Evolutionary conservation across 1,140 invertebrate genomes (phyloP), one percentile per base, ranked within the genome.

Genomic region (Eriocheir sinensis): DNA sequence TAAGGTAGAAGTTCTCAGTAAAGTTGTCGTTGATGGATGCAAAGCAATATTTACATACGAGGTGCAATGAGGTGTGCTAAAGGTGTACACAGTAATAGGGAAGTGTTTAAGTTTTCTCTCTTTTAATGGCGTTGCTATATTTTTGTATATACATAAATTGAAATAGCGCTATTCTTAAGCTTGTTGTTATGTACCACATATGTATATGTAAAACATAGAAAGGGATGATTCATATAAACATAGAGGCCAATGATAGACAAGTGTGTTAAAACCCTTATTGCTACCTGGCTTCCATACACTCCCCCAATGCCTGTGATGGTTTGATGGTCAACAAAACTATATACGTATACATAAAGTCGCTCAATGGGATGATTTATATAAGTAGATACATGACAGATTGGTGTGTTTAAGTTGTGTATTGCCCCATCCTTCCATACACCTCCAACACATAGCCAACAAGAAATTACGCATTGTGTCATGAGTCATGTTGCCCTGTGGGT

Each of bases 21-120:
- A 53, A 53, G 48, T n/a, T n/a, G 60, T 72, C 2, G n/a, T 72
- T 72, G 27, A n/a, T 72, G 60, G 21, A 72, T n/a, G 60, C 60
- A 72, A 72, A n/a, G 60, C 60, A 72, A 72, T n/a, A n/a, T n/a
- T n/a, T n/a, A n/a, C n/a, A n/a, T 72, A 72, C 60, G n/a, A 72
- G 48, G 48, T 53, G 27, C 60, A 72, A 72, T n/a, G 60, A n/a
- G 27, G 60, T 2, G 60, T 72, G 60, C 60, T 72, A 72, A 72
- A 1, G 27, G n/a, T 72, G 60, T 72, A n/a, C n/a, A n/a, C n/a
- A 72, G 12, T 21, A 0, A 8, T 72, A 72, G n/a, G 60, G 60
- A 72, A 72, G 15, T 4, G 60, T 72, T 72, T 72, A 72, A 72
- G 60, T 72, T 72, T 72, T n/a, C n/a, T n/a, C 27, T n/a, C 60